Base-by-base conservation (phyloP, 2,113 vertebrate species). In the Datnioides undecimradiatus region DNA sequence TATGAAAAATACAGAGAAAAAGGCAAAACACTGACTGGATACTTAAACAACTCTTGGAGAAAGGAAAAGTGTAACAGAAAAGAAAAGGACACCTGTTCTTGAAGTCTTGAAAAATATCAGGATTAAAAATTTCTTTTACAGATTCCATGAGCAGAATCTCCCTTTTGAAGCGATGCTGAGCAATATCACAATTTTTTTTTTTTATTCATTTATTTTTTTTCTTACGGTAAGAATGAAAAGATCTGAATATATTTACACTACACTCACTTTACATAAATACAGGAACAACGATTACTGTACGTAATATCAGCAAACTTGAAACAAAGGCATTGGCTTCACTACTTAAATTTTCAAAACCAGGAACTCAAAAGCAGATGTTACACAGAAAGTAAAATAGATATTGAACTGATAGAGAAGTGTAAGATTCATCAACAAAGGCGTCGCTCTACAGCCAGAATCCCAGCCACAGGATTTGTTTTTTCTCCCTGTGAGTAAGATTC, bases 261-360 rank as follows among this genome's bases (percentile, higher is more conserved):
- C 97, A 96, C 97, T 98, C 97, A 98, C 97, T 98, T 97, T 98
- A 99, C 97, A 98, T 99, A 98, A 99, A 98, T 99, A 99, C 97
- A 98, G 96, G 95, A 98, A 97, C 97, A 95, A 97, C 97, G 96
- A 97, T 96, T 97, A 99, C 96, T 95, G 96, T 92, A 94, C 91
- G 87, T 76, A 98, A 97, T 97, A 97, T 97, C 96, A 96, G 96
- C 95, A 96, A 97, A 97, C 96, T 96, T 92, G 95, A 96, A 97
- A 96, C 95, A 96, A 94, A 97, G 94, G 95, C 94, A 93, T 96
- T 94, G 93, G 95, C 96, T 96, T 97, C 96, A 96, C 97, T 97
- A 98, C 95, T 93, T 94, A 94, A 90, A 41, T 83, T 91, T 87
- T 94, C 94, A 95, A 96, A 96, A 96, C 94, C 94, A 94, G 94